Evolutionary conservation across 2,888 invertebrate species (phyloP), one percentile per base, ranked within the genome.

Genomic region (Chymomyza caudatula): DNA sequence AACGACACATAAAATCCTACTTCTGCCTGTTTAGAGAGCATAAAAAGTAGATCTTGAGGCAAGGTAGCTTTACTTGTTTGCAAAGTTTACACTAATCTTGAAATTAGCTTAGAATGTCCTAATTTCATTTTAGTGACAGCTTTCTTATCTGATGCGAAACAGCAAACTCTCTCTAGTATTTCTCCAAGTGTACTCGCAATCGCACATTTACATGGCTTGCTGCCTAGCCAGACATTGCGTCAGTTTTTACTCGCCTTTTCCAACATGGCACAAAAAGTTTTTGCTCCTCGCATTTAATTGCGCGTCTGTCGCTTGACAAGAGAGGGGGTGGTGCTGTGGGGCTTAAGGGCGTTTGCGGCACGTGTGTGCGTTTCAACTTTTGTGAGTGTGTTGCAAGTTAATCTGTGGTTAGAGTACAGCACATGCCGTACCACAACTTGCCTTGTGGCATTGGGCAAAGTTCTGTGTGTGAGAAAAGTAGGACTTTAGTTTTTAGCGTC

Each of bases 201-300:
- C 17, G 51, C 51, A 53, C 69, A 69, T 69, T 69, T 69, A 56
- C 65, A 67, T 69, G 23, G 25, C 15, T 25, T 53, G 64, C 65
- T 66, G 72, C 53, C 63, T 63, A 60, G 58, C 57, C 17, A 47
- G 73, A 65, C 69, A 76, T 67, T 67, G 23, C 15, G 25, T 73
- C 69, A 61, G 71, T 54, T 62, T 84, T 63, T 53, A 62, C 56
- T 65, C 57, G 29, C 29, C 29, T 37, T 37, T 37, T 19, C 47
- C 47, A 15, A 17, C 51, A 17, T 20, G 19, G 19, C 51, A 51
- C 20, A 49, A 74, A n/a, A 78, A 81, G 67, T 37, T 85, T 79
- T 84, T 76, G 63, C 76, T 60, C 73, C 76, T 69, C 62, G 70
- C 76, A 72, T 79, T 79, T 79, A 79, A 79, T 79, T 85, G 85